These are phyloP conservation scores for Carterocephalus palaemon DNA, from an alignment of 2,888 invertebrate species.

Conservation along the genomic window DNA sequence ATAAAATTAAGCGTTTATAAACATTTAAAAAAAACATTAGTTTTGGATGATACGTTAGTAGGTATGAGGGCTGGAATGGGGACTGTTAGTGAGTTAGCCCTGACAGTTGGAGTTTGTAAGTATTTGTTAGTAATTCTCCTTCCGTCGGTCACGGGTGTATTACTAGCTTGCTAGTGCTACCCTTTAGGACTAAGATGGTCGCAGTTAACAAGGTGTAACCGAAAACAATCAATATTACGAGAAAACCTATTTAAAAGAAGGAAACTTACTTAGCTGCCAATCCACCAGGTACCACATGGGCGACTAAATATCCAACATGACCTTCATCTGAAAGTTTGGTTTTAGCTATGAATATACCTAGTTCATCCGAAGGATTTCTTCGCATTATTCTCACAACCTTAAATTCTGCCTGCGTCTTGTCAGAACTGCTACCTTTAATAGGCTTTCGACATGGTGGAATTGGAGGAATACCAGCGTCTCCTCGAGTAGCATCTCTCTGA, in stretches of 20 bases:
- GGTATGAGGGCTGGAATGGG: too few species aligned
- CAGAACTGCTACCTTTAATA: constrained; percentile 48
- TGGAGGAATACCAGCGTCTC: constrained; percentile 70
- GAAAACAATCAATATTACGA: not conserved
- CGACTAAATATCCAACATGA: constrained; percentile 83
- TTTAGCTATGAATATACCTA: constrained; percentile 86
- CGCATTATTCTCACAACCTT: constrained; percentile 79
- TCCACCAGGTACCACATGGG: constrained; percentile 84
- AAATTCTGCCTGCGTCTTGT: constrained; percentile 57
- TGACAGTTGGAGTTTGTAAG: too few species aligned
- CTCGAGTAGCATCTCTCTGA: constrained; percentile 59
- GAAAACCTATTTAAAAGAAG: not conserved
- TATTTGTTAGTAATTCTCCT: too few species aligned
- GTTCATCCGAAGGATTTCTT: constrained; percentile 79
- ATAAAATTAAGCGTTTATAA: too few species aligned
- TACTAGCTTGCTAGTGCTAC: too few species aligned
- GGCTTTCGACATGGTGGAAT: constrained; percentile 70
- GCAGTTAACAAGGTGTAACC: too few species aligned
- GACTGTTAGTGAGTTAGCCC: too few species aligned
- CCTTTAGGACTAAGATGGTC: too few species aligned
- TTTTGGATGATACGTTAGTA: too few species aligned
- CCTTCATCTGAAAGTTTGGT: constrained; percentile 80
- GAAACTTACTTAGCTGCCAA: constrained; percentile 81
- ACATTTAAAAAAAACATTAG: not conserved
- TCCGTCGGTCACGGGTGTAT: too few species aligned